A percentile compares a stretch with the other conserved stretches of the same genome.
phyloP scores from a whole-genome alignment of 92 coral and sea anemone species.

The Montipora capitata region DNA sequence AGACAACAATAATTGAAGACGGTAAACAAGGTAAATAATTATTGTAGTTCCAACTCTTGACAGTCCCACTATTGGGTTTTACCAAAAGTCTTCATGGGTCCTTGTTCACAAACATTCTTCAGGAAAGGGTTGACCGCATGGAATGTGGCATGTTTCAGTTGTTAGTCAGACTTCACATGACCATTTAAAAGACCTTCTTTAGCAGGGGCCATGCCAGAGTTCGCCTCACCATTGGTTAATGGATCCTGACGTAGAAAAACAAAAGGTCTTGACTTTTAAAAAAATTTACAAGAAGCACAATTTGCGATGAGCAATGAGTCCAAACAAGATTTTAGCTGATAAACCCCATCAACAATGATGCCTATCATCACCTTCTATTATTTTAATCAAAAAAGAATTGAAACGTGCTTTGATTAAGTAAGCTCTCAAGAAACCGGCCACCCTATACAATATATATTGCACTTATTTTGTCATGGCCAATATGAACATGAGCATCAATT shows the following conservation, averaged over 20 bases:
- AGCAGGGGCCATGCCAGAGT: slow-evolving; percentile 17
- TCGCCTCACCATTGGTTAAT: slow-evolving; percentile 15
- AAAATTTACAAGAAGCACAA: no score
- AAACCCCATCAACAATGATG: no score
- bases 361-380: no score
- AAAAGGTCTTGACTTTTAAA: no score
- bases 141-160: background rate
- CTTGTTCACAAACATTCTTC: slow-evolving; percentile 16
- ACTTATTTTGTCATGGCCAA: no score
- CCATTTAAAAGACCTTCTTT: slow-evolving; percentile 24
- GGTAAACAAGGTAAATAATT: slow-evolving; percentile 24
- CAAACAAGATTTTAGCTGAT: no score
- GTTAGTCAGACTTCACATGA: slow-evolving; percentile 43
- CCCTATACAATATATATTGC: no score
- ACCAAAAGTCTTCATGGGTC: slow-evolving; percentile 83
- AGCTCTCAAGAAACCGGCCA: no score
- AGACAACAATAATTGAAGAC: background rate
- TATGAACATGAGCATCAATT: no score
- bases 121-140: background rate
- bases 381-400: no score
- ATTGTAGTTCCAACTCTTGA: slow-evolving; percentile 73
- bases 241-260: background rate
- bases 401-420: no score
- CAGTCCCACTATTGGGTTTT: slow-evolving; percentile 73
- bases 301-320: no score